phyloP scores from a whole-genome alignment of 2,888 invertebrate genomes.

The Megastigmus dorsalis region DNA sequence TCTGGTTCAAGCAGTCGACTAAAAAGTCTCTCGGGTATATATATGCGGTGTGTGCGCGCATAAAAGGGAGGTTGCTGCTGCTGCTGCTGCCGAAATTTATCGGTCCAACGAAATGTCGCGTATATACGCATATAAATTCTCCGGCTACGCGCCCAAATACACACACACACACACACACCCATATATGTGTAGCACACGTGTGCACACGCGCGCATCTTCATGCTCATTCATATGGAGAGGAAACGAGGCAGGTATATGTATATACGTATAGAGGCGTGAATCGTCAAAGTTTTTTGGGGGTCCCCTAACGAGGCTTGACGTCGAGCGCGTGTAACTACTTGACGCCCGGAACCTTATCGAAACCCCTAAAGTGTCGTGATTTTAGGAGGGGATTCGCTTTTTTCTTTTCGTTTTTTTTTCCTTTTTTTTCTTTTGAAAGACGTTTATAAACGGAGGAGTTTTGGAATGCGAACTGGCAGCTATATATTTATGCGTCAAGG shows the following conservation, averaged over 20 bases:
- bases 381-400: not conserved
- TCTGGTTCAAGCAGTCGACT: not conserved
- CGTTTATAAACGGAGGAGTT: no score
- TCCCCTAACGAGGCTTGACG: slow-evolving; percentile 51
- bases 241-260: no score
- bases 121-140: slow-evolving; percentile 48
- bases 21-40: no score
- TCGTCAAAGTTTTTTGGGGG: slow-evolving; percentile 23
- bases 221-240: no score
- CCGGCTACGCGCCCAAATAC: slow-evolving; percentile 10
- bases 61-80: no score
- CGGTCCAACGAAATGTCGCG: slow-evolving; percentile 30
- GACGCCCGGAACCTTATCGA: not conserved
- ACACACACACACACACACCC: not conserved
- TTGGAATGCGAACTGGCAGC: no score
- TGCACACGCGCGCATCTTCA: not conserved
- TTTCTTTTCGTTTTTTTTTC: no score
- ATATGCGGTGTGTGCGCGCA: no score
- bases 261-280: not conserved
- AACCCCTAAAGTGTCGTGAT: not conserved
- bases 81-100: slow-evolving; percentile 49
- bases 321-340: not conserved
- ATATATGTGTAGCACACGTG: not conserved
- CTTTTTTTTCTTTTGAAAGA: no score
- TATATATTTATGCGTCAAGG: no score